Evolutionary conservation across 2,888 invertebrate species (phyloP).

Genomic region (Agrenia bidenticulata): DNA sequence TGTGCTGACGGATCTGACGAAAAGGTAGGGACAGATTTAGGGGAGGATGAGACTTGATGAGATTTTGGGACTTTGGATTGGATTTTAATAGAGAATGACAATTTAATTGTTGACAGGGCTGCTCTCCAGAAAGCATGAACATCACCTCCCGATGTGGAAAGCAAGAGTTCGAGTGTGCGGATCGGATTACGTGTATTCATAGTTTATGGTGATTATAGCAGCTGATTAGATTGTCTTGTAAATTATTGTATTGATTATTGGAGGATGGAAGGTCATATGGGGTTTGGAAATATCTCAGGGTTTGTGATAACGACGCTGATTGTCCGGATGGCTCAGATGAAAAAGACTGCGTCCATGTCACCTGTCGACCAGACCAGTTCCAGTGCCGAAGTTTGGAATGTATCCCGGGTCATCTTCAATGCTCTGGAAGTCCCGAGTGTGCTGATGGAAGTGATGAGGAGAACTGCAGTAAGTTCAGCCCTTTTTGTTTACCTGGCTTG

Average conservation of each 20-base stretch:
- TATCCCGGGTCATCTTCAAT: conserved; percentile 73
- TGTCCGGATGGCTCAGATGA: conserved; percentile 75
- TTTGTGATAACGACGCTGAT: conserved; percentile 81
- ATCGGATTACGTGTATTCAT: conserved; percentile 77
- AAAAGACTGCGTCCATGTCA: conserved; percentile 65
- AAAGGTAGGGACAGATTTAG: too few relatives aligned
- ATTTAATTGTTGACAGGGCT: conserved; percentile 62
- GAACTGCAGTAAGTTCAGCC: conserved; percentile 68
- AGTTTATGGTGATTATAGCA: conserved; percentile 63
- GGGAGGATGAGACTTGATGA: too few relatives aligned
- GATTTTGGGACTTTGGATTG: too few relatives aligned
- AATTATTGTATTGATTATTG: neutral
- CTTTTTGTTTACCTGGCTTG: neutral
- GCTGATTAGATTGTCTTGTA: too few relatives aligned
- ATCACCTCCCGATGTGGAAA: conserved; percentile 66
- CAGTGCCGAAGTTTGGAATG: conserved; percentile 77
- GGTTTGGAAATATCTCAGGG: conserved; percentile 46
- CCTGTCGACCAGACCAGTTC: conserved; percentile 83
- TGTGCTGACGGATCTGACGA: conserved; percentile 84
- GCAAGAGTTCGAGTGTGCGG: conserved; percentile 76
- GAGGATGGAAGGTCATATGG: neutral
- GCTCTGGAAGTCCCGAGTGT: conserved; percentile 80
- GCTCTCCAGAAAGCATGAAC: conserved; percentile 58
- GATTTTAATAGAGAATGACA: too few relatives aligned
- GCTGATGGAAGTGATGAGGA: conserved; percentile 81